Evolutionary conservation across 1,140 invertebrate species (phyloP).

Genomic region (Drosophila burlai): DNA sequence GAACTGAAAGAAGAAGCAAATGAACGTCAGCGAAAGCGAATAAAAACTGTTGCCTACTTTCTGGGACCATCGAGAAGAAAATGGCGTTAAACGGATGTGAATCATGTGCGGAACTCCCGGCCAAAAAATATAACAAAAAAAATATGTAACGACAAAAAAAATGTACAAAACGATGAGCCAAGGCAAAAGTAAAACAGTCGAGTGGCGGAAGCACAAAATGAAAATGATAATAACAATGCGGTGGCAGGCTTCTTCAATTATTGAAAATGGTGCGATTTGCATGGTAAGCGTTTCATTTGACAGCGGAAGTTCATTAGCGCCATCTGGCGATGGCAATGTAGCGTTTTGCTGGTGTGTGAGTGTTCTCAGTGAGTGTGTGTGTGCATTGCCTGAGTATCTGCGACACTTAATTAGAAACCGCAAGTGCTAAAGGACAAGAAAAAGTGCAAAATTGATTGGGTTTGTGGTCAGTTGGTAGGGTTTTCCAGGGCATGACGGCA

Average conservation of each 20-base stretch:
- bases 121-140: constrained; percentile 19
- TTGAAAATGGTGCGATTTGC: constrained; percentile 77
- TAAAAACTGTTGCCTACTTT: constrained; percentile 73
- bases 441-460: constrained; percentile 52
- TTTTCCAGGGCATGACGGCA: constrained; percentile 6
- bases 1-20: constrained; percentile 29
- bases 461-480: constrained; percentile 23
- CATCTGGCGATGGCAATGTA: constrained; percentile 30
- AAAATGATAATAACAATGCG: constrained; percentile 81
- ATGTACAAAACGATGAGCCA: constrained; percentile 19
- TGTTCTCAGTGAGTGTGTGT: not conserved
- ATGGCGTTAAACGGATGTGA: constrained; percentile 71
- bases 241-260: constrained; percentile 70
- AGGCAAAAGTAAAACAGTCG: constrained; percentile 40
- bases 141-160: constrained; percentile 14
- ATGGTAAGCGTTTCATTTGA: constrained; percentile 78
- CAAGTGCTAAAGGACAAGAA: constrained; percentile 26
- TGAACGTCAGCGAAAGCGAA: constrained; percentile 21
- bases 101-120: constrained; percentile 67
- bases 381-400: constrained; percentile 46
- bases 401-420: constrained; percentile 75
- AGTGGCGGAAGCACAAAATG: constrained; percentile 73
- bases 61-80: constrained; percentile 50
- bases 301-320: constrained; percentile 77
- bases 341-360: not conserved